Percentiles rank a stretch among this genome's conserved stretches.
These are phyloP conservation scores for Masticophis lateralis DNA, from an alignment of 2,797 vertebrate genomes.

Conservation along the genomic window DNA sequence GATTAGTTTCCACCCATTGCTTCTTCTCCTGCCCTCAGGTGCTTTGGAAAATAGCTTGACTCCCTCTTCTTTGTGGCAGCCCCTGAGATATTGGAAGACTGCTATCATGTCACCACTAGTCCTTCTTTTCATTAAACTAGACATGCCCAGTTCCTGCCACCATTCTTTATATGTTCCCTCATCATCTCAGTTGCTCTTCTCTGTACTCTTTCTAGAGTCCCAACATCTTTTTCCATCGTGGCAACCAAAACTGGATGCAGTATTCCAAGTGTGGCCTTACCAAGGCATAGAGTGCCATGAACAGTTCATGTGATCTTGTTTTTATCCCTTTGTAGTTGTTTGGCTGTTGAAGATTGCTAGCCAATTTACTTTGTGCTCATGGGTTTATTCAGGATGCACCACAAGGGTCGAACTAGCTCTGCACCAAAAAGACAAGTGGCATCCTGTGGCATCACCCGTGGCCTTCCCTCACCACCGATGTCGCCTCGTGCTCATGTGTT, in stretches of 20 bases:
- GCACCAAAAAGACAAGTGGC: too few relatives aligned
- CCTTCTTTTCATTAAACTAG: background rate
- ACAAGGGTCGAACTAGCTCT: too few relatives aligned
- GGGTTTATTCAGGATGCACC: background rate
- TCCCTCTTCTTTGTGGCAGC: background rate
- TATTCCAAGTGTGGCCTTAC: too few relatives aligned
- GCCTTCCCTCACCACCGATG: too few relatives aligned
- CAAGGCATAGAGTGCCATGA: too few relatives aligned
- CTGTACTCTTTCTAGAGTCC: too few relatives aligned
- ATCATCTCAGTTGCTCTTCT: too few relatives aligned
- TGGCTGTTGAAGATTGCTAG: background rate
- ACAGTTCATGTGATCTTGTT: background rate
- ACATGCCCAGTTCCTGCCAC: background rate
- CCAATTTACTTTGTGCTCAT: background rate
- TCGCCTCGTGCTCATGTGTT: too few relatives aligned
- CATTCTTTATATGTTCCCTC: too few relatives aligned
- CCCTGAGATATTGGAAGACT: background rate
- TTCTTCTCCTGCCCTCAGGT: background rate
- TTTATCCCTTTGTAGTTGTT: background rate
- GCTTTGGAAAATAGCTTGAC: background rate
- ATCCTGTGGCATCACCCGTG: too few relatives aligned
- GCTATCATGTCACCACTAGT: background rate
- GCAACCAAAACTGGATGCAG: too few relatives aligned
- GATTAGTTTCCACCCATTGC: background rate
- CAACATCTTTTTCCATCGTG: too few relatives aligned